Evolutionary conservation across 1,140 invertebrate species (phyloP), one percentile per base, ranked within the genome.

Genomic region (Listronotus bonariensis): DNA sequence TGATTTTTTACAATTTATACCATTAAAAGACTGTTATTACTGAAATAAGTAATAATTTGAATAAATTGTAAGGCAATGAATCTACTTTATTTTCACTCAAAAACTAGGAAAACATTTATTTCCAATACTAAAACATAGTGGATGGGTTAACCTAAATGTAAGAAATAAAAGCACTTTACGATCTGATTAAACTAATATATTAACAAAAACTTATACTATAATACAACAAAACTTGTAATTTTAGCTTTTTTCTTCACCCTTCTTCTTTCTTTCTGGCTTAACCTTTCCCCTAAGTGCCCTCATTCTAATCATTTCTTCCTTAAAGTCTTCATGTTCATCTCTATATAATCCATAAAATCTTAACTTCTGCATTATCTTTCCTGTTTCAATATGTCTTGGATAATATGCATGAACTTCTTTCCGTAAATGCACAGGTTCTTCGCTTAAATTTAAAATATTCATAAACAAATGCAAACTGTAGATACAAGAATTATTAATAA

Each of bases 261-360:
- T 67, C 69, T 83, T 79, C 69, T 83, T 85, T 68, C 79, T 80
- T 73, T 84, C 82, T 57, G 81, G 82, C 9, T 86, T 83, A 12
- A 81, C 82, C 74, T 96, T 97, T 14, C 94, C 95, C 60, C 92
- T 80, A 12, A 96, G 81, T 53, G 82, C 86, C 68, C 89, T 82
- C 58, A 92, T 80, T 61, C 92, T 81, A 62, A 85, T 83, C 87
- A 94, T 94, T 79, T 97, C 94, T 42, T 97, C 94, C 67, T 88
- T 89, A 72, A 96, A 97, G 81, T 97, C 95, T 77, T 88, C 78
- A 82, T 97, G 95, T 76, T 97, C 94, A 80, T 97, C 93, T 71
- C 94, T 81, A 75, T 84, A 95, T 4, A 95, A 78, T 1, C 92
- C 92, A 76, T 93, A 93, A 36, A 86, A 78, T 11, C 92, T 77